Evolutionary conservation across 2,113 vertebrate species (phyloP).

Genomic region (Kryptolebias marmoratus): DNA sequence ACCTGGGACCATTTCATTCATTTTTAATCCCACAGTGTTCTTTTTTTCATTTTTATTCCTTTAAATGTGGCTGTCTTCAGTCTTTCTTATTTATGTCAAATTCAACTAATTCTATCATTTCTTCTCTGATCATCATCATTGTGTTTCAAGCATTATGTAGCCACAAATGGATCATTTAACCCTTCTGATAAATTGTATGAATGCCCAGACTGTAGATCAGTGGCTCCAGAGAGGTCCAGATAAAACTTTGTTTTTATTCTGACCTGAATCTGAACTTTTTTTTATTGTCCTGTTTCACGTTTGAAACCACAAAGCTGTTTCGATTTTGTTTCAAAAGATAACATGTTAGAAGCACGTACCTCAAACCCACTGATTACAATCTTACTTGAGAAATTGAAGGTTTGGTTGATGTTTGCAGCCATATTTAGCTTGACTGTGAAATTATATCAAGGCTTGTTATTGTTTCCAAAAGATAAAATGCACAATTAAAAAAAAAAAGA

Average conservation of each 20-base stretch:
- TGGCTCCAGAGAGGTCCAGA: too few species aligned
- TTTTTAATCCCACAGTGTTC: slow-evolving; percentile 22
- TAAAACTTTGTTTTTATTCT: not conserved
- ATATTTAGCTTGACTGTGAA: slow-evolving; percentile 35
- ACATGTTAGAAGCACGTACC: slow-evolving; percentile 22
- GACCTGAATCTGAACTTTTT: slow-evolving; percentile 32
- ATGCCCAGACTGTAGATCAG: not conserved
- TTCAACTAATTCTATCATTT: slow-evolving; percentile 1
- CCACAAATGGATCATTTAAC: slow-evolving; percentile 24
- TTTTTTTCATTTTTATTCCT: not conserved
- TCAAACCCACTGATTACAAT: slow-evolving; percentile 45
- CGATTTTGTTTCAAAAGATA: slow-evolving; percentile 5
- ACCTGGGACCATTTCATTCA: slow-evolving; percentile 26
- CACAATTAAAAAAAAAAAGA: not conserved
- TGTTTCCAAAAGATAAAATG: not conserved
- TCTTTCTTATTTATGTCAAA: slow-evolving; percentile 2
- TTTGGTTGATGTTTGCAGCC: slow-evolving; percentile 19
- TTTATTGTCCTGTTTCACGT: slow-evolving; percentile 14
- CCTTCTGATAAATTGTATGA: slow-evolving; percentile 1
- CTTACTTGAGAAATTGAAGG: slow-evolving; percentile 30
- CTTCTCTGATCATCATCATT: slow-evolving; percentile 25
- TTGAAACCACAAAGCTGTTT: slow-evolving; percentile 15
- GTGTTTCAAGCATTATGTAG: slow-evolving; percentile 17
- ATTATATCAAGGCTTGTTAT: slow-evolving; percentile 9
- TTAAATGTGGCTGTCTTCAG: not conserved